Conservation (phyloP, 2,888 invertebrate species). For the Sphaeridia pumilis region DNA sequence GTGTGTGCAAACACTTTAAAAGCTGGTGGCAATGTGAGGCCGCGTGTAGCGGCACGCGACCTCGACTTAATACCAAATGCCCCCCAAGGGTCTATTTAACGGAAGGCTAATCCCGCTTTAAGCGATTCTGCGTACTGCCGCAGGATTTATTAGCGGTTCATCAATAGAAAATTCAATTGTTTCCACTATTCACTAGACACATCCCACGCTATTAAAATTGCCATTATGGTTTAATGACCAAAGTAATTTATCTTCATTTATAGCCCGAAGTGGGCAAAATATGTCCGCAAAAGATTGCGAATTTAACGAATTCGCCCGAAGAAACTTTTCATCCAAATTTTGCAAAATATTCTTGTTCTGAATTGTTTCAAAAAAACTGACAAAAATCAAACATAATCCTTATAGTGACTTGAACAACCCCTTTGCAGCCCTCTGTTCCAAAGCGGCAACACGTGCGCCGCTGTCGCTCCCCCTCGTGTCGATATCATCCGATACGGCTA, state of each 20-base stretch:
- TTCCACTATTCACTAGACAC: too few relatives aligned
- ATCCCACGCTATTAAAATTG: too few relatives aligned
- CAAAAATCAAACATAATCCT: too few relatives aligned
- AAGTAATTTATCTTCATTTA: background rate
- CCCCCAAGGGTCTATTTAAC: slow-evolving; percentile 1
- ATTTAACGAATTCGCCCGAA: too few relatives aligned
- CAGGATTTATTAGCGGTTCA: background rate
- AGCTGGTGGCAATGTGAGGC: background rate
- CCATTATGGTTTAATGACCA: background rate
- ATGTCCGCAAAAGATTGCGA: too few relatives aligned
- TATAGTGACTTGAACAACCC: too few relatives aligned
- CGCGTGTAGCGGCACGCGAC: background rate
- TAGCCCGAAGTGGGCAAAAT: background rate
- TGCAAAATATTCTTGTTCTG: too few relatives aligned
- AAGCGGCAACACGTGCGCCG: slow-evolving; percentile 21
- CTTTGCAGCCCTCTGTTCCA: background rate
- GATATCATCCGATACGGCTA: slow-evolving; percentile 17
- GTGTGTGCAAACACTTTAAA: background rate
- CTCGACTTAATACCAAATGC: background rate
- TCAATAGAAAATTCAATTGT: too few relatives aligned
- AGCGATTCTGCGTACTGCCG: background rate
- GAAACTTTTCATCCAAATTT: too few relatives aligned
- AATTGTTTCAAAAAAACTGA: too few relatives aligned
- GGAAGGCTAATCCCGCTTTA: slow-evolving; percentile 2
- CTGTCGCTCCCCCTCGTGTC: slow-evolving; percentile 15